Evolutionary conservation across 2,888 invertebrate species (phyloP).

Genomic region (Meteorus colon): DNA sequence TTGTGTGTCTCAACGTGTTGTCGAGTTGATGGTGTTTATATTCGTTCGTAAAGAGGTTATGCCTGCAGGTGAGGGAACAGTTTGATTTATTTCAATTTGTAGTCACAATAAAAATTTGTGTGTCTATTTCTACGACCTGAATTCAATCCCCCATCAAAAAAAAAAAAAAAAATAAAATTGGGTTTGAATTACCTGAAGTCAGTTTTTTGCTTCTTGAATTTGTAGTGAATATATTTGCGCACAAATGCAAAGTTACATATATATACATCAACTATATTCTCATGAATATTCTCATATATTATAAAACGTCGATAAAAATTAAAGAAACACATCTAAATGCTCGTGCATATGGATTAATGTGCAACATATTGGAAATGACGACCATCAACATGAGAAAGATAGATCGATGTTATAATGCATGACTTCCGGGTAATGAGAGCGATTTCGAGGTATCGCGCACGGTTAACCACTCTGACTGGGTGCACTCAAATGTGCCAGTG

Average conservation of each 20-base stretch:
- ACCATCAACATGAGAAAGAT: neutral
- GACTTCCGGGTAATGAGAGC: constrained; percentile 18
- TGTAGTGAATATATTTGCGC: too few relatives aligned
- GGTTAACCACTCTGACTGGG: constrained; percentile 22
- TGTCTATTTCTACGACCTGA: neutral
- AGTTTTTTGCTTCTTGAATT: neutral
- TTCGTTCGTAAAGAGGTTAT: neutral
- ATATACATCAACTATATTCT: too few relatives aligned
- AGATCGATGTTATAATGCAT: constrained; percentile 25
- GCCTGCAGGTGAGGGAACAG: constrained; percentile 33
- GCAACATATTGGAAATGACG: constrained; percentile 7
- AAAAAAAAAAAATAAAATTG: too few relatives aligned
- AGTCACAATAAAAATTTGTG: constrained; percentile 8
- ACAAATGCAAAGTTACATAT: too few relatives aligned
- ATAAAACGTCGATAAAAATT: too few relatives aligned
- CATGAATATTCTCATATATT: neutral
- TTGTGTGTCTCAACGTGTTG: too few relatives aligned
- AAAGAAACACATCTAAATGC: neutral
- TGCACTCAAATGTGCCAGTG: constrained; percentile 15
- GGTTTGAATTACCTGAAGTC: constrained; percentile 8
- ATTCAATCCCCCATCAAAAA: too few relatives aligned
- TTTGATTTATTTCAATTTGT: constrained; percentile 38
- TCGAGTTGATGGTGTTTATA: too few relatives aligned
- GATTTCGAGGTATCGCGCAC: constrained; percentile 21
- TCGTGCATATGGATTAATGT: neutral